Percentiles rank a stretch among this genome's conserved stretches.
These are phyloP conservation scores for Octonoba sinensis DNA, from an alignment of 2,888 invertebrate genomes.

Conservation along the genomic window DNA sequence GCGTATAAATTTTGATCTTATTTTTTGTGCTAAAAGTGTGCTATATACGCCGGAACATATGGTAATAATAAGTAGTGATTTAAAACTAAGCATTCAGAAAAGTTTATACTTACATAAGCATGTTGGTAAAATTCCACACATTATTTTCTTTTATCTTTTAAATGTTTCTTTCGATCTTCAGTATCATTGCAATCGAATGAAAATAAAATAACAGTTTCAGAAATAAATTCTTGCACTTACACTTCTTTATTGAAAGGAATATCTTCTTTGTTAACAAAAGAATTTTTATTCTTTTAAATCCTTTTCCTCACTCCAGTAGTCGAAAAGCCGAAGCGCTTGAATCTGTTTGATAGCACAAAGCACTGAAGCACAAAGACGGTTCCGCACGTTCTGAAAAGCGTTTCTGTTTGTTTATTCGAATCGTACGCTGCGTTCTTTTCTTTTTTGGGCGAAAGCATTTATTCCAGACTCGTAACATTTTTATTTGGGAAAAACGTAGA, in stretches of 20 bases:
- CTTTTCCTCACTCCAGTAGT: not conserved
- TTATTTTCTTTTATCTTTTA: no score
- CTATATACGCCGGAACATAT: no score
- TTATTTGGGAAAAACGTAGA: no score
- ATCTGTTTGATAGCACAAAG: conserved; percentile 2
- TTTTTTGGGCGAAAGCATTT: not conserved
- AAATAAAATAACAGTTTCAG: not conserved
- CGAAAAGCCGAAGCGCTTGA: not conserved
- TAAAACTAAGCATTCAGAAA: no score
- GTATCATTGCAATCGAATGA: no score
- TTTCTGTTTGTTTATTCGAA: not conserved
- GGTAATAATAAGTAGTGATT: no score
- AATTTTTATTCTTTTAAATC: conserved; percentile 9
- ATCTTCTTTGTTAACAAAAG: conserved; percentile 2
- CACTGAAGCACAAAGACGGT: conserved; percentile 1
- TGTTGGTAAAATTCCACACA: no score
- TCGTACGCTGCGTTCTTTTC: not conserved
- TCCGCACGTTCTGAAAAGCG: not conserved
- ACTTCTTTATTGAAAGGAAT: not conserved
- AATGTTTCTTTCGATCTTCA: no score
- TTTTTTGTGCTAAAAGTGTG: no score
- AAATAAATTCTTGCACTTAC: not conserved
- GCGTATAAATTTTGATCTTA: no score
- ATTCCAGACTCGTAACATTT: no score
- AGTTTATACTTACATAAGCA: no score